phyloP scores from a whole-genome alignment of 2,888 invertebrate genomes.

The Aethes cnicana region DNA sequence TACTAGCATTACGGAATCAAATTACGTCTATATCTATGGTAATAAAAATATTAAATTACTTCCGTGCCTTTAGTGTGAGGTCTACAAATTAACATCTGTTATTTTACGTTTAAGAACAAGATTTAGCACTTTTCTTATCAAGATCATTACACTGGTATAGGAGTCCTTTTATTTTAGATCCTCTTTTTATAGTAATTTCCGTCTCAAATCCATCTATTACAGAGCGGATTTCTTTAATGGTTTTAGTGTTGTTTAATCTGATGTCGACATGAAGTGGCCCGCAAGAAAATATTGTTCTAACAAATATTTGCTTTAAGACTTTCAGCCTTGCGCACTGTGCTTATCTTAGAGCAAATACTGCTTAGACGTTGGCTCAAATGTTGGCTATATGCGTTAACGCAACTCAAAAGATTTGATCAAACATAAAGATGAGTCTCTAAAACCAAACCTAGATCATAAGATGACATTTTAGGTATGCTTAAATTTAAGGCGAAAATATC shows the following conservation, averaged over 20 bases:
- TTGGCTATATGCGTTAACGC: slow-evolving; percentile 20
- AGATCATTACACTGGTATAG: neutral
- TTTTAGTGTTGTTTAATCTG: slow-evolving; percentile 72
- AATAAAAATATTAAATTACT: neutral
- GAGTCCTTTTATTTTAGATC: neutral
- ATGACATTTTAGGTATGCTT: neutral
- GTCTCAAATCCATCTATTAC: slow-evolving; percentile 19
- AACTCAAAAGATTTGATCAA: too few species aligned
- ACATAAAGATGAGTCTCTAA: neutral
- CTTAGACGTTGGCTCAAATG: slow-evolving; percentile 44
- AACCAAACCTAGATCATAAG: neutral
- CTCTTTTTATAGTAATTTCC: slow-evolving; percentile 1
- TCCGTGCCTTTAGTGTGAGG: neutral
- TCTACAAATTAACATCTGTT: neutral
- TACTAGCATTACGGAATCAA: slow-evolving; percentile 6
- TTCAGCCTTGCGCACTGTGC: slow-evolving; percentile 56
- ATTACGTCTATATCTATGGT: neutral
- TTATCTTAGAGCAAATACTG: slow-evolving; percentile 63
- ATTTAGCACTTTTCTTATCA: too few species aligned
- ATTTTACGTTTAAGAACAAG: neutral
- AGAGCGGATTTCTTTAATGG: slow-evolving; percentile 48
- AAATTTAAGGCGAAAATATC: slow-evolving; percentile 6
- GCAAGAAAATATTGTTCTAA: slow-evolving; percentile 72
- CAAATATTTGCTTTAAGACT: slow-evolving; percentile 68
- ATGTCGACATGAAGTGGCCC: slow-evolving; percentile 75